Evolutionary conservation across 2,797 vertebrate species (phyloP), one percentile per base, ranked within the genome.

Genomic region (Amblyopsis hoosieri): DNA sequence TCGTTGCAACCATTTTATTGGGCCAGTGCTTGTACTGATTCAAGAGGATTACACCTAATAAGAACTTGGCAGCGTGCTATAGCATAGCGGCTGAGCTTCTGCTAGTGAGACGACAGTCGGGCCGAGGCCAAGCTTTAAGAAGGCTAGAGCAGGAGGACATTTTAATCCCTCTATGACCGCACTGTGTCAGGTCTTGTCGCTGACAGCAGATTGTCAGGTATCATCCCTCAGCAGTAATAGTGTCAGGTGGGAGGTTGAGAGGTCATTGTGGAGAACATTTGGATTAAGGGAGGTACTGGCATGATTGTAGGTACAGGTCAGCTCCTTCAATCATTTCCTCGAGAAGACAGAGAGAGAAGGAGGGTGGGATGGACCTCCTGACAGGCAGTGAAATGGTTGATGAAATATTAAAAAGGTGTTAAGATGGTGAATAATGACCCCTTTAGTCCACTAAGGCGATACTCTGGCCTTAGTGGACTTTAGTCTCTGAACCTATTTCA

Each of bases 341-440:
- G 14, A 61, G 67, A 57, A 79, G 60, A 76, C 42, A 46, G 48
- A 68, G 63, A 52, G 46, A 17, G 17, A 60, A 52, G 57, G 57
- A 19, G 45, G 5, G 29, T 14, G 47, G 14, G 31, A 33, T 64
- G 55, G 58, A 62, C 54, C 13, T 2, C 0, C 0, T 47, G 0
- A 63, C 69, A 72, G 54, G 66, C 52, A 54, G 59, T 79, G 69
- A 78, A 74, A 71, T 9, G 33, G 31, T 11, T 58, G 14, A 71
- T 83, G 65, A 79, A 87, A 85, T 79, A 84, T 74, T 78, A 45
- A 84, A 29, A 50, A 56, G 45, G 54, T 47, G 76, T 72, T 54
- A 78, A 76, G 65, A 77, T 70, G 64, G 55, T 81, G 71, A 79
- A 71, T 66, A 62, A 84, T 71, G 65, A 48, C 37, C n/a, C 10